Evolutionary conservation across 2,797 vertebrate genomes (phyloP), one percentile per base, ranked within the genome.

Genomic region (Carduelis carduelis): DNA sequence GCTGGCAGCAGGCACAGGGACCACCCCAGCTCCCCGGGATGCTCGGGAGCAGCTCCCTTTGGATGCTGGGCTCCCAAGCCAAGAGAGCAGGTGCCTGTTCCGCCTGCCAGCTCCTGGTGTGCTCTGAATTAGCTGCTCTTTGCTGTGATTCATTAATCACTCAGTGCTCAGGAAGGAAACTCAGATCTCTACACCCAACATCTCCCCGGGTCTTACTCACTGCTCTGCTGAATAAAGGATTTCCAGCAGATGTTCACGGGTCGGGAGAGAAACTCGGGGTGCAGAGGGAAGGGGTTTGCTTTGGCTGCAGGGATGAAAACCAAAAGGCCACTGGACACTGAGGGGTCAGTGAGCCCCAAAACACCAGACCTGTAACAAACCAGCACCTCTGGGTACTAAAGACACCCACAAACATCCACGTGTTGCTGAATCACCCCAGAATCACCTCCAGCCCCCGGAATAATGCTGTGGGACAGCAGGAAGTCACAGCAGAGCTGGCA

Each of bases 351-450:
- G 20, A 84, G 32, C 43, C 61, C 28, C 26, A 0, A 4, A 66
- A 2, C n/a, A 12, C 35, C 0, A 20, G 26, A 17, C 11, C 14
- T 14, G 11, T 1, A 26, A 34, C 28, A 68, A 65, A 35, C 4
- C 46, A 56, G 22, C 71, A 64, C 13, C 27, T 90, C 47, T 16
- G 3, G 37, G 22, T 16, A 46, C 46, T 30, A 39, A 53, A 56
- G 3, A 0, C 37, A 9, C 13, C 56, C 53, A 60, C 23, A 60
- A 49, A 79, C 23, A 78, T n/a, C 76, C 90, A 87, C 53, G 4
- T 30, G 87, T 27, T 88, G 83, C 85, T 90, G 89, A 95, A 93
- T 87, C 91, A 85, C 79, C 41, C 79, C 71, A 53, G 75, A 32
- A 35, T 24, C 17, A 37, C 16, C 81, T 43, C 82, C 92, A 64